Percentiles rank a stretch among this genome's conserved stretches.
Evolutionary conservation across 1,140 invertebrate genomes (phyloP).

Genomic region (Pinna nobilis): DNA sequence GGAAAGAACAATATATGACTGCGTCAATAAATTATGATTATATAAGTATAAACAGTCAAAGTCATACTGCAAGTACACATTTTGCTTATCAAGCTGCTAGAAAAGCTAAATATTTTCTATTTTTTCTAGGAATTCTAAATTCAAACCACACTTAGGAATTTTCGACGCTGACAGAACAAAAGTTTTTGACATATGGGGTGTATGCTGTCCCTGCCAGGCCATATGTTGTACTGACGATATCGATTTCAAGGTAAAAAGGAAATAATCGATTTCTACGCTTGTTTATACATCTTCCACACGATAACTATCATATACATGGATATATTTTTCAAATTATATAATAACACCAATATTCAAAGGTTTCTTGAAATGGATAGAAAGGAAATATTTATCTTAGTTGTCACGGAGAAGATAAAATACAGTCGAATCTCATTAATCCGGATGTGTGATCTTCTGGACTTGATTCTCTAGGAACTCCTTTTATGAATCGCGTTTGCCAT

Average conservation of each 20-base stretch:
- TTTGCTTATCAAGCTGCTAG: too few species aligned
- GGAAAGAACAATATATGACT: too few species aligned
- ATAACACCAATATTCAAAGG: neutral
- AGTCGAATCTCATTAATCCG: too few species aligned
- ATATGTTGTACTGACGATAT: slow-evolving; percentile 18
- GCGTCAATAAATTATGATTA: too few species aligned
- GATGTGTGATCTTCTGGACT: neutral
- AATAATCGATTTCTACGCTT: too few species aligned
- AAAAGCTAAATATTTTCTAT: neutral
- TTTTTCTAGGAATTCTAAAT: slow-evolving; percentile 27
- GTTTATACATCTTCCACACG: too few species aligned
- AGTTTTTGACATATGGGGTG: slow-evolving; percentile 30
- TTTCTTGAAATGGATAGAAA: neutral
- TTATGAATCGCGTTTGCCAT: too few species aligned
- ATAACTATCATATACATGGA: neutral
- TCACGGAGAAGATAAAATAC: too few species aligned
- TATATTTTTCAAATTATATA: neutral
- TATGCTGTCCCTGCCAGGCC: slow-evolving; percentile 31
- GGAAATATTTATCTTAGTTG: too few species aligned
- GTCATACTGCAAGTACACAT: too few species aligned
- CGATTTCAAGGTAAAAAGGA: slow-evolving; percentile 7
- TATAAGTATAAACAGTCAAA: too few species aligned
- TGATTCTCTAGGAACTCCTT: neutral
- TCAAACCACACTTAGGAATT: slow-evolving; percentile 35
- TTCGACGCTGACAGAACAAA: slow-evolving; percentile 24